These are phyloP conservation scores for Xestia rhomboidea DNA, from an alignment of 2,888 invertebrate species.

Conservation along the genomic window DNA sequence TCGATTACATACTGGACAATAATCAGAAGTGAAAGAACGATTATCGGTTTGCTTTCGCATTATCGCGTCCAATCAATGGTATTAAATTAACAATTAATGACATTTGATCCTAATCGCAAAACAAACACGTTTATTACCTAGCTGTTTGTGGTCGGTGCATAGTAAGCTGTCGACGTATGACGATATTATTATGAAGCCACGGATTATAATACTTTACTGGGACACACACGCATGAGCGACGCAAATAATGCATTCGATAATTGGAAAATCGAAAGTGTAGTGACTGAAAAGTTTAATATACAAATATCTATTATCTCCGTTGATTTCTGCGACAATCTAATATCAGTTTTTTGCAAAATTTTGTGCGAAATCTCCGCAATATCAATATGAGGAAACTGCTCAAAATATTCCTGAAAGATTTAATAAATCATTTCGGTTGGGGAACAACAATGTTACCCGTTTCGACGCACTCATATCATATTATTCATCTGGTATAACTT, in stretches of 20 bases:
- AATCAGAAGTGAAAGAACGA: constrained; percentile 42
- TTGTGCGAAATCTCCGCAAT: neutral
- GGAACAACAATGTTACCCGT: constrained; percentile 7
- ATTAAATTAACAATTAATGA: constrained; percentile 53
- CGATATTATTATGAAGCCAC: constrained; percentile 46
- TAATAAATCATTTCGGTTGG: constrained; percentile 16
- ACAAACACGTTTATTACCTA: constrained; percentile 53
- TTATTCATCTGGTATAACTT: constrained; percentile 23
- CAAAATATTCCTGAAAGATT: constrained; percentile 16
- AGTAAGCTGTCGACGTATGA: constrained; percentile 22
- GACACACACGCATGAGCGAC: constrained; percentile 61
- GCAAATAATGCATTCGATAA: constrained; percentile 59
- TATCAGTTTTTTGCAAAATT: neutral
- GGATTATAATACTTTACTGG: constrained; percentile 52
- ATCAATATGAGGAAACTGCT: constrained; percentile 15
- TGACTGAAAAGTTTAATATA: constrained; percentile 14
- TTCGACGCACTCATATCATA: constrained; percentile 14
- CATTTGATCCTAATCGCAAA: constrained; percentile 59
- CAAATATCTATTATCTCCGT: constrained; percentile 1
- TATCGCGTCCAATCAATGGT: constrained; percentile 48
- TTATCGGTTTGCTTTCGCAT: constrained; percentile 48
- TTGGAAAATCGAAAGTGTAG: constrained; percentile 62
- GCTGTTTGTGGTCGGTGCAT: constrained; percentile 28
- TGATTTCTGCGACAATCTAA: neutral
- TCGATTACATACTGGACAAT: constrained; percentile 39